A percentile compares a stretch with the other conserved stretches of the same genome.
phyloP scores from a whole-genome alignment of 2,888 invertebrate genomes.

The Oxystoma pomonae region DNA sequence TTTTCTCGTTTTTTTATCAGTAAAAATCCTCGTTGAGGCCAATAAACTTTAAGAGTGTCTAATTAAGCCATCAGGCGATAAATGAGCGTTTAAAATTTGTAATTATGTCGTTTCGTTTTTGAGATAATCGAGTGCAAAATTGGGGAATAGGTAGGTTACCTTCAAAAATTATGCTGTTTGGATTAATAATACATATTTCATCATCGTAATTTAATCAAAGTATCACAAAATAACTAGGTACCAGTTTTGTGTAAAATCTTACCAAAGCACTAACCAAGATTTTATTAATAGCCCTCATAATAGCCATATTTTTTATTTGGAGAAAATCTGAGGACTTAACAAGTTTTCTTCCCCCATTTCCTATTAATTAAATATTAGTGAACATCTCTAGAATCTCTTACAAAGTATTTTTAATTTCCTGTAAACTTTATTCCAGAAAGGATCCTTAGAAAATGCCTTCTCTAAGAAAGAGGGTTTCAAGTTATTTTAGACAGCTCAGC shows the following conservation, averaged over 20 bases:
- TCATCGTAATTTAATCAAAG: no score
- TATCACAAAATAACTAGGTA: not conserved
- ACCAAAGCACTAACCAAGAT: no score
- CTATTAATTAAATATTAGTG: constrained; percentile 7
- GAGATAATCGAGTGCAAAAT: not conserved
- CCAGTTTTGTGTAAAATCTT: not conserved
- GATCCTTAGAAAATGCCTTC: constrained; percentile 56
- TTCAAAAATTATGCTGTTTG: no score
- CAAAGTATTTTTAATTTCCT: not conserved
- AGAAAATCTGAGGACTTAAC: no score
- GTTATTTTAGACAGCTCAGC: constrained; percentile 68
- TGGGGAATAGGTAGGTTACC: no score
- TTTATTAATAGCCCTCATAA: no score
- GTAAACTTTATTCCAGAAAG: not conserved
- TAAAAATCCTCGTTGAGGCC: not conserved
- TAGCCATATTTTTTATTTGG: no score
- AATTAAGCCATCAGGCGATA: not conserved
- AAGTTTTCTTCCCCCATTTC: not conserved
- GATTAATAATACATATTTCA: no score
- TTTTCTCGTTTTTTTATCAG: not conserved
- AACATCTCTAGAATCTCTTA: constrained; percentile 4
- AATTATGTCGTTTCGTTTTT: not conserved
- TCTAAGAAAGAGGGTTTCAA: constrained; percentile 64
- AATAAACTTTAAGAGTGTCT: not conserved
- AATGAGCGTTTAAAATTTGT: not conserved